A percentile compares a stretch with the other conserved stretches of the same genome.
Evolutionary conservation across 2,797 vertebrate genomes (phyloP).

Genomic region (Morelia viridis): DNA sequence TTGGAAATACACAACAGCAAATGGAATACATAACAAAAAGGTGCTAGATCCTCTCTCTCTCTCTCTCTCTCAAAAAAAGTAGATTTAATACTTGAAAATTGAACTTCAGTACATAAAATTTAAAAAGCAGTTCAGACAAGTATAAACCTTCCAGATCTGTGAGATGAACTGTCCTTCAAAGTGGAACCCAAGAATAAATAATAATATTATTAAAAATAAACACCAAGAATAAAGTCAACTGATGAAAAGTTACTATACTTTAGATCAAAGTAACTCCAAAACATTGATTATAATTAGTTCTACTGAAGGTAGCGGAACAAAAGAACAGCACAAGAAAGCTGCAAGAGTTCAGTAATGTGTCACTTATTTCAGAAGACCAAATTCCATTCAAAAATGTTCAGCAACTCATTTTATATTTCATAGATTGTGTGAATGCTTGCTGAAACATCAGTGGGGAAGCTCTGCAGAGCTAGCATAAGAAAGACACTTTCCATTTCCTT

Average conservation of each 20-base stretch:
- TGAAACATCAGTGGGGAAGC: background rate
- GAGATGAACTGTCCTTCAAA: background rate
- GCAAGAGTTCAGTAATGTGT: background rate
- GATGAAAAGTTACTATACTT: background rate
- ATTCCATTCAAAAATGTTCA: background rate
- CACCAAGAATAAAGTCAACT: background rate
- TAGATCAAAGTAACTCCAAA: background rate
- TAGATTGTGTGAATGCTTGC: background rate
- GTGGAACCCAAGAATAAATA: background rate
- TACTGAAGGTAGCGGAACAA: background rate
- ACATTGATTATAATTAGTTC: background rate
- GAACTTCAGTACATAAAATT: background rate
- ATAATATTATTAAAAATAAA: background rate
- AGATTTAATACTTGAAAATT: background rate
- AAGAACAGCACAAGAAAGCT: background rate
- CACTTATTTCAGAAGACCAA: background rate
- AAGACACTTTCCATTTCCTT: background rate
- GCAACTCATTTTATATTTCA: background rate
- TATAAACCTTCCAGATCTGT: background rate
- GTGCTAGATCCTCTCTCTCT: background rate
- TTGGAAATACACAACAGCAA: background rate
- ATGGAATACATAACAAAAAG: background rate
- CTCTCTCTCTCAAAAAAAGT: background rate
- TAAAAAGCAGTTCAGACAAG: background rate
- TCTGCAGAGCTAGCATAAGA: background rate